phyloP scores from a whole-genome alignment of 2,113 vertebrate genomes.

The Anolis carolinensis region DNA sequence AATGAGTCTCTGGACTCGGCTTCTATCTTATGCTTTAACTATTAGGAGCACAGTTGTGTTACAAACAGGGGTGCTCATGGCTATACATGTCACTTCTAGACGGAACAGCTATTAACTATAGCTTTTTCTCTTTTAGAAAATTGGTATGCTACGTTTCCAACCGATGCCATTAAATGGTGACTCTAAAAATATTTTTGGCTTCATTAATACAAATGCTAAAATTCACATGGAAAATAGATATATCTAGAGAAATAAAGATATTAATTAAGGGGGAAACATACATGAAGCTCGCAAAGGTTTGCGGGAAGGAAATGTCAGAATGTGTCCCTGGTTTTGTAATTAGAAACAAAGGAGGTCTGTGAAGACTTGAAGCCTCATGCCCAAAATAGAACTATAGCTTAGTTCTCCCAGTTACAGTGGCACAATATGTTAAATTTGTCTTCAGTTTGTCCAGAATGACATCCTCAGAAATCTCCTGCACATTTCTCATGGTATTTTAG shows the following conservation, averaged over 20 bases:
- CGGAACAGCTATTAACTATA: background rate
- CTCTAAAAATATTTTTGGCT: constrained; percentile 39
- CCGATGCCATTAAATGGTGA: background rate
- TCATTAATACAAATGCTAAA: constrained; percentile 41
- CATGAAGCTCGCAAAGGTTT: constrained; percentile 2
- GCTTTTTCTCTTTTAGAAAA: background rate
- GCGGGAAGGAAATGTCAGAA: too few relatives aligned
- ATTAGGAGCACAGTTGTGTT: background rate
- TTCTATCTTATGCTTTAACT: background rate
- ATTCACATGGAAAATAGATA: constrained; percentile 22
- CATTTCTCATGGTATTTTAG: constrained; percentile 40
- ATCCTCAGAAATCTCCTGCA: constrained; percentile 22
- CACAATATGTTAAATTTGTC: constrained; percentile 12
- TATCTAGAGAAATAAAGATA: constrained; percentile 28
- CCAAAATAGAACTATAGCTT: background rate
- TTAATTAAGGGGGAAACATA: background rate
- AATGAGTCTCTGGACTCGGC: background rate
- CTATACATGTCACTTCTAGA: background rate
- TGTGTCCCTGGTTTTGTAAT: constrained; percentile 6
- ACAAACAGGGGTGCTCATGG: background rate
- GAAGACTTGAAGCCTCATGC: constrained; percentile 33
- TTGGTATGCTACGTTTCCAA: background rate
- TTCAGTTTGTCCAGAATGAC: constrained; percentile 38
- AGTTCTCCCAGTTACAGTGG: constrained; percentile 24
- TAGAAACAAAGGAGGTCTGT: background rate